phyloP scores from a whole-genome alignment of 2,888 invertebrate genomes.

The Cephus spinipes region DNA sequence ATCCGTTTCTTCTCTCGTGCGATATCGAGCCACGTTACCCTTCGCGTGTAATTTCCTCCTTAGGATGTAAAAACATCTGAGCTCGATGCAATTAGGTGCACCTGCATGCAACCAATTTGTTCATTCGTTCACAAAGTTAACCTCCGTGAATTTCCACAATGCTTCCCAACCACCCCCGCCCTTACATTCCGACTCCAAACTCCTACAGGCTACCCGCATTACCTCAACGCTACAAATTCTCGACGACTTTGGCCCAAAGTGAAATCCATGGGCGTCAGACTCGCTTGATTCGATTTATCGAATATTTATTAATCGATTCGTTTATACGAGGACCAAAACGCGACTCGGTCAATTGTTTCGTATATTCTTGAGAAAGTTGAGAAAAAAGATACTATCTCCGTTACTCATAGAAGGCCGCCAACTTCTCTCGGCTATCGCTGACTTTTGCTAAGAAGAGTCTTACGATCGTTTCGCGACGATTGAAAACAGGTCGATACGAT shows the following conservation, averaged over 20 bases:
- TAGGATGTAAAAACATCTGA: not conserved
- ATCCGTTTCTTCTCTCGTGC: not conserved
- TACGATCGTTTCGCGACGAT: not conserved
- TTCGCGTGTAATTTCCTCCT: constrained; percentile 1
- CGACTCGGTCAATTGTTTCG: not conserved
- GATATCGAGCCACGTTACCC: not conserved
- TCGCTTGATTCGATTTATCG: not conserved
- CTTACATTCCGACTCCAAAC: not conserved
- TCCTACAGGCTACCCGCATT: not conserved
- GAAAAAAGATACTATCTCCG: not conserved
- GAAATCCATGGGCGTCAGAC: not conserved
- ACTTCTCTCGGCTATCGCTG: not conserved
- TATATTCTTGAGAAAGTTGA: not conserved
- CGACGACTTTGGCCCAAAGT: not conserved
- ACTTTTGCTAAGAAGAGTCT: not conserved
- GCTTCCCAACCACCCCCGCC: not conserved
- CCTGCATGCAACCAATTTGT: constrained; percentile 4
- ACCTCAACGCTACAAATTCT: not conserved
- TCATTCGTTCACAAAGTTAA: not conserved
- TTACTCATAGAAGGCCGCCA: not conserved
- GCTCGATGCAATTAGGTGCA: not conserved
- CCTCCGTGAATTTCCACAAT: not conserved
- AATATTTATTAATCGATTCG: not conserved
- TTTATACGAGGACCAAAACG: not conserved
- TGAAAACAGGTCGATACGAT: not conserved